These are phyloP conservation scores for Pachypeltis micranthus DNA, from an alignment of 1,140 invertebrate genomes.

Conservation along the genomic window DNA sequence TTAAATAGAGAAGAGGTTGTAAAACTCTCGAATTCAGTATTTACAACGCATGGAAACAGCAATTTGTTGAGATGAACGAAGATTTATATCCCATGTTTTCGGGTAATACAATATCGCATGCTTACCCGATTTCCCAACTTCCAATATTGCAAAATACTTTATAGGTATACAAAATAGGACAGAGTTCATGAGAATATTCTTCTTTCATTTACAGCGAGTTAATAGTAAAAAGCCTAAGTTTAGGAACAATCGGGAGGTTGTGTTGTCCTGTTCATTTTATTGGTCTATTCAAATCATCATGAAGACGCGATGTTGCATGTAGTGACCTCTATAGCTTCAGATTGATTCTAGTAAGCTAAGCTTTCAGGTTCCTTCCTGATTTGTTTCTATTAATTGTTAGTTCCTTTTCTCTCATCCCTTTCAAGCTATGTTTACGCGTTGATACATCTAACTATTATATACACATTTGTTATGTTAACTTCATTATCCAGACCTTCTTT, in stretches of 20 bases:
- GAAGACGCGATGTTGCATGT: neutral
- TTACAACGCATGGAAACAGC: neutral
- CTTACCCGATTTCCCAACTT: neutral
- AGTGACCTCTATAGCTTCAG: neutral
- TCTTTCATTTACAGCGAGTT: neutral
- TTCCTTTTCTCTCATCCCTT: neutral
- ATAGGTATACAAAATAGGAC: neutral
- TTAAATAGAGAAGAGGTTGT: neutral
- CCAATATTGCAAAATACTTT: neutral
- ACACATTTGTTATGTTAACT: neutral
- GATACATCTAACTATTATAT: neutral
- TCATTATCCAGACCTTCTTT: neutral
- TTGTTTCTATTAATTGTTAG: neutral
- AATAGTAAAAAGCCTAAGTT: neutral
- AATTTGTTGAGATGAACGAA: neutral
- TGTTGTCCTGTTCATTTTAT: neutral
- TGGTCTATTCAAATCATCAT: neutral
- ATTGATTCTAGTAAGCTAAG: neutral
- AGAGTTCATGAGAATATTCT: constrained; percentile 7
- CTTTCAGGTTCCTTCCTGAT: neutral
- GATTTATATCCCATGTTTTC: neutral
- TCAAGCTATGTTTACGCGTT: no score
- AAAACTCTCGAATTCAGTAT: neutral
- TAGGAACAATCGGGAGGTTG: constrained; percentile 7
- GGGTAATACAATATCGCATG: neutral